Percentiles rank a stretch among this genome's conserved stretches.
phyloP scores from a whole-genome alignment of 1,140 invertebrate genomes.

The Berghia stephanieae region DNA sequence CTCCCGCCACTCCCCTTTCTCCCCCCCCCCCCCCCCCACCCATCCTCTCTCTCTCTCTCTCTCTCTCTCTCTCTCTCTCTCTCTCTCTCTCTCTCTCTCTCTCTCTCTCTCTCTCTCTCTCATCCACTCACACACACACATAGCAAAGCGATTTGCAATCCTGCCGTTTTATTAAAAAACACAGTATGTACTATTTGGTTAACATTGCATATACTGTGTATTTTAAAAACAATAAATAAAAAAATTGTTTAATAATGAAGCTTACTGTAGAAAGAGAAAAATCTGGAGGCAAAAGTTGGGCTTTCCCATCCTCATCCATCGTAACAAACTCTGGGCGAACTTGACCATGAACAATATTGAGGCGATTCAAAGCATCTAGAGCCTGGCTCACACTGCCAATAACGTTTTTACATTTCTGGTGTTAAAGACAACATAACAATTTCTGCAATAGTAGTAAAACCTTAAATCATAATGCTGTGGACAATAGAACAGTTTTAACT shows the following conservation, averaged over 20 bases:
- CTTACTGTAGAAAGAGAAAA: slow-evolving; percentile 29
- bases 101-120: background rate
- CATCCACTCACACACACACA: no score
- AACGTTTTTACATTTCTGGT: slow-evolving; percentile 21
- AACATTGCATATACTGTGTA: background rate
- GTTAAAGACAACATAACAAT: no score
- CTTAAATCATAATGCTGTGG: no score
- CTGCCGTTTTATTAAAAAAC: background rate
- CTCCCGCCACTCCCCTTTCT: no score
- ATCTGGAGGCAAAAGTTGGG: slow-evolving; percentile 26
- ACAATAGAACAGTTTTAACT: no score
- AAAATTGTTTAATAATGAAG: background rate
- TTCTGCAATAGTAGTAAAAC: no score
- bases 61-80: no score
- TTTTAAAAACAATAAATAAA: background rate
- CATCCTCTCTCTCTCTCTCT: background rate
- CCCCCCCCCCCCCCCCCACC: no score
- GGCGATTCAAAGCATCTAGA: slow-evolving; percentile 21
- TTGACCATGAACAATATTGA: slow-evolving; percentile 29
- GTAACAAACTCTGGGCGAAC: slow-evolving; percentile 23
- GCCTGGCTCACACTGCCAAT: slow-evolving; percentile 14
- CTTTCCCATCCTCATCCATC: slow-evolving; percentile 22
- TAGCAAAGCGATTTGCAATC: background rate
- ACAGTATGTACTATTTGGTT: background rate
- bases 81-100: background rate